Evolutionary conservation across 2,797 vertebrate genomes (phyloP), one percentile per base, ranked within the genome.

Genomic region (Nyctalus aviator): DNA sequence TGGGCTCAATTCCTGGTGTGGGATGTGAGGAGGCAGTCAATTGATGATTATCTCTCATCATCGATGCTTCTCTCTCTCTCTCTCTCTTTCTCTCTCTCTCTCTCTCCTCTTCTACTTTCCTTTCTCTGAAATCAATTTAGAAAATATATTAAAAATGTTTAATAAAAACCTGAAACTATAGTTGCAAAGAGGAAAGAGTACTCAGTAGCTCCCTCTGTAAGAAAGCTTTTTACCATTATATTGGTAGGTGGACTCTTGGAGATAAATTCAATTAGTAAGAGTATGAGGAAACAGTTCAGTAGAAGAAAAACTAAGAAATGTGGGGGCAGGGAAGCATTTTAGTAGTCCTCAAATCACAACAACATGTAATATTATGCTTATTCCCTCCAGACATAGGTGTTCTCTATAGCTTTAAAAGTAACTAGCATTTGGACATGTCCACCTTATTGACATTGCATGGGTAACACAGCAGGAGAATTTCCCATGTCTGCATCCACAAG

Each of bases 341-440:
- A 20, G 11, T 77, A 27, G 17, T 68, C 55, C 17, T 87, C 18
- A 46, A 55, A 69, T 83, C 46, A 89, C 6, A 75, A 13, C 9
- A 20, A 20, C 10, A 50, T 18, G 3, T 20, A 76, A 55, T 21
- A 68, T 44, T 66, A 15, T 72, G 21, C 6, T 20, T 44, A 77
- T 30, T 77, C 21, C 30, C 30, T 83, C 66, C 53, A 87, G 76
- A 41, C n/a, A 12, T 20, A 11, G 25, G 4, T 41, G 79, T 82
- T 59, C 35, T 73, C 32, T 91, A 77, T 72, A 27, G 9, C 15
- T 95, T 94, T 89, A 18, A 93, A 91, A 91, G 69, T 69, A 92
- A 41, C 69, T 72, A 77, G 50, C 30, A 48, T 25, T 44, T 46
- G 25, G 79, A 20, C 41, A 75, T 53, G n/a, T 3, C 23, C 13